Conservation (phyloP, 1,140 invertebrate species). For the Streblospio benedicti region DNA sequence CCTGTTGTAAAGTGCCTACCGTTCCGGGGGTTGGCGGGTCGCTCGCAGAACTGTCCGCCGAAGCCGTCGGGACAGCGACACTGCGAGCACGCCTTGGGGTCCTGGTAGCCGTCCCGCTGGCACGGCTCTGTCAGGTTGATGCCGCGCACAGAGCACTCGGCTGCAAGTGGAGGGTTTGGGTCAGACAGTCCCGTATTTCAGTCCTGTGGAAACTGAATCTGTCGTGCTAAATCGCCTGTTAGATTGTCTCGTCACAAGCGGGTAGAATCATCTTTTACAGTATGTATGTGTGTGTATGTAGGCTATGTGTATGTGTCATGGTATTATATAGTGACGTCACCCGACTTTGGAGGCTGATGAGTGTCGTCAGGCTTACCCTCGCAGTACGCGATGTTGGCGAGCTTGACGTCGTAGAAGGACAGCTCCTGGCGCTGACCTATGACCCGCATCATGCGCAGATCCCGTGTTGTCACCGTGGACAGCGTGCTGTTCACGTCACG, state of each 20-base stretch:
- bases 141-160: conserved; percentile 20
- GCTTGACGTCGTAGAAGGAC: conserved; percentile 42
- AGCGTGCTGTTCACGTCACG: conserved; percentile 12
- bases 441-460: conserved; percentile 27
- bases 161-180: too few relatives aligned
- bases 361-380: conserved; percentile 31
- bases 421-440: conserved; percentile 35
- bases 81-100: conserved; percentile 34
- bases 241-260: neutral
- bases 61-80: conserved; percentile 40
- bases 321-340: too few relatives aligned
- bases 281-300: too few relatives aligned
- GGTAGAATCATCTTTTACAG: too few relatives aligned
- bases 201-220: neutral
- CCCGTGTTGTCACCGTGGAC: conserved; percentile 28
- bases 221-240: neutral
- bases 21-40: too few relatives aligned
- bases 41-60: conserved; percentile 30
- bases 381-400: conserved; percentile 43
- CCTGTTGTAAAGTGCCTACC: too few relatives aligned
- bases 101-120: conserved; percentile 39
- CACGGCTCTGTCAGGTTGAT: conserved; percentile 22
- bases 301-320: too few relatives aligned
- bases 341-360: too few relatives aligned
- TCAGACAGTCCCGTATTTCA: too few relatives aligned